Conservation (phyloP, 2,113 vertebrate genomes). For the Corythornis cristatus region DNA sequence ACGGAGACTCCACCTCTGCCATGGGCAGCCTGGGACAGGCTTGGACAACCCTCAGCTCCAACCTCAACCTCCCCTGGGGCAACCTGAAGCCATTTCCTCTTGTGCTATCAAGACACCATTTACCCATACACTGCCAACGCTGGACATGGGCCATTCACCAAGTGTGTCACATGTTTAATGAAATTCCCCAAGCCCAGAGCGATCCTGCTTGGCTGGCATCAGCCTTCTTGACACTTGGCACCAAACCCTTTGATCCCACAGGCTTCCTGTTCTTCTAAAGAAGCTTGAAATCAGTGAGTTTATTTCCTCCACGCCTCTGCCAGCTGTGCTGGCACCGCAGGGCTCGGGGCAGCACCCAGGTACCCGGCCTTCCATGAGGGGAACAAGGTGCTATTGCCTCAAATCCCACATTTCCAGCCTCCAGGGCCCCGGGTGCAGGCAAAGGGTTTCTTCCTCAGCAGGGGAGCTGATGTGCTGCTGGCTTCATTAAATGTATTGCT, state of each 20-base stretch:
- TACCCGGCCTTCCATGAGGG: fast-evolving
- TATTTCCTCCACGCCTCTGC: not conserved
- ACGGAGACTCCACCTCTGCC: not conserved
- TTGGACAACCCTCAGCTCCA: not conserved
- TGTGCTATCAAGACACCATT: not conserved
- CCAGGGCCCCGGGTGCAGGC: not conserved
- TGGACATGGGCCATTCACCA: not conserved
- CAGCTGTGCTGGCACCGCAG: fast-evolving
- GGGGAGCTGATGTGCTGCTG: not conserved
- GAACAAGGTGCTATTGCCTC: not conserved
- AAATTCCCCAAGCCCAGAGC: not conserved
- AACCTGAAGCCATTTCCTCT: not conserved
- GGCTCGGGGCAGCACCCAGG: fast-evolving
- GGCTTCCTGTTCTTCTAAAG: not conserved
- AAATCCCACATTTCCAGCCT: not conserved
- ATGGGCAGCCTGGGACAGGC: not conserved
- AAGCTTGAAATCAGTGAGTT: not conserved
- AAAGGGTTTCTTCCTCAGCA: not conserved
- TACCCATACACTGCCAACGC: not conserved
- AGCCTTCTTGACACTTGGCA: not conserved
- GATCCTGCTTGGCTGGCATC: not conserved
- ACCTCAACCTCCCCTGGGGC: not conserved
- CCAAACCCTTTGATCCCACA: not conserved
- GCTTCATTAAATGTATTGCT: not conserved
- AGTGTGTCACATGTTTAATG: not conserved